Evolutionary conservation across 2,888 invertebrate genomes (phyloP).

Genomic region (Esperia sulphurella): DNA sequence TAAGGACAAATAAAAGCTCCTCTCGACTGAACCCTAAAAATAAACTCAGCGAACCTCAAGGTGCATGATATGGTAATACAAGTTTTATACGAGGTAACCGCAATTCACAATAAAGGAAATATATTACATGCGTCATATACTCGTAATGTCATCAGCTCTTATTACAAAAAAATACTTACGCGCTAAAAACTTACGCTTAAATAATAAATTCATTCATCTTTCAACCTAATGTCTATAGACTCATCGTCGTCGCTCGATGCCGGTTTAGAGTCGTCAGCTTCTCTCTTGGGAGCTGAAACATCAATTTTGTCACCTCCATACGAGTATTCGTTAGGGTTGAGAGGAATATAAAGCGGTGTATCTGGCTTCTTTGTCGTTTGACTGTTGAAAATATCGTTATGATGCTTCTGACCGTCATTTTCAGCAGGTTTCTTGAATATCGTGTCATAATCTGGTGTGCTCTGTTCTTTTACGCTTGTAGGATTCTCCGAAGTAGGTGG

Average conservation of each 20-base stretch:
- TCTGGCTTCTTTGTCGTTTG: conserved; percentile 41
- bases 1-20: no score
- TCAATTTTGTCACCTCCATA: conserved; percentile 48
- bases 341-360: conserved; percentile 50
- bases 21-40: no score
- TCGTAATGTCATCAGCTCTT: neutral
- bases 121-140: no score
- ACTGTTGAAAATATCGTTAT: conserved; percentile 5
- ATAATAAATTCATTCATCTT: conserved; percentile 21
- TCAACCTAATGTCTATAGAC: conserved; percentile 54
- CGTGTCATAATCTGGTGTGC: conserved; percentile 6
- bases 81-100: no score
- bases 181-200: neutral
- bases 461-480: neutral
- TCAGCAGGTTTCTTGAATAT: conserved; percentile 11
- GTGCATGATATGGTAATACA: no score
- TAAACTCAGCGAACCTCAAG: no score
- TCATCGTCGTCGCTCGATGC: conserved; percentile 43
- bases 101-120: no score
- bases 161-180: neutral
- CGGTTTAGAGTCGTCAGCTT: conserved; percentile 33
- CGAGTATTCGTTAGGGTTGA: conserved; percentile 43
- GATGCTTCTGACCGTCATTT: conserved; percentile 1
- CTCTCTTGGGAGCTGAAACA: conserved; percentile 53
- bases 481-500: conserved; percentile 4